Evolutionary conservation across 2,113 vertebrate genomes (phyloP).

Genomic region (Cephalopterus ornatus): DNA sequence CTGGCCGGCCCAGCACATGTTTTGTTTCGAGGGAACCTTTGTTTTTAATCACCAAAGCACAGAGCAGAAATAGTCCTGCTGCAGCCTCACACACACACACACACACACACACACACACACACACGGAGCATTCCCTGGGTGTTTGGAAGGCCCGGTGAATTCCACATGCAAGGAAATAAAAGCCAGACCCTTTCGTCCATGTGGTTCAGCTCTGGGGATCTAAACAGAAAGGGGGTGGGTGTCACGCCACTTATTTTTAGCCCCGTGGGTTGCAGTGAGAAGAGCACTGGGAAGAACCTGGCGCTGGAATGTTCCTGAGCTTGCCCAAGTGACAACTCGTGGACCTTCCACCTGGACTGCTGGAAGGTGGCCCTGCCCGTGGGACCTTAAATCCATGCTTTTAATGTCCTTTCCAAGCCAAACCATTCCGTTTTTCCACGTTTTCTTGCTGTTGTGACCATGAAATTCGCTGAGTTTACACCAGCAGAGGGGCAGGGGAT

Average conservation of each 20-base stretch:
- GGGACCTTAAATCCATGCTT: too few species aligned
- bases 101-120: neutral
- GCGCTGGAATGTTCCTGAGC: neutral
- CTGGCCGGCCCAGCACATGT: neutral
- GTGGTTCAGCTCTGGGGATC: neutral
- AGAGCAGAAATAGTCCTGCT: neutral
- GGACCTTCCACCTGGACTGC: neutral
- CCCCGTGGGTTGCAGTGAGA: neutral
- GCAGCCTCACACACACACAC: neutral
- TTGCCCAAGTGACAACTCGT: neutral
- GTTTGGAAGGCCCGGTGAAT: neutral
- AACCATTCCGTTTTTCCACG: neutral
- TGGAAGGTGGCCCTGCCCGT: neutral
- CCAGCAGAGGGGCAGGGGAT: neutral
- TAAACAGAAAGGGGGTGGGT: neutral
- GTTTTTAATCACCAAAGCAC: constrained; percentile 15
- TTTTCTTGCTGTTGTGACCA: neutral
- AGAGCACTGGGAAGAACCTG: neutral
- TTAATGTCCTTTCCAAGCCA: neutral
- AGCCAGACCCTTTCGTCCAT: neutral
- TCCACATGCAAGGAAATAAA: constrained; percentile 1
- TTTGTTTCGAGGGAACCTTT: constrained; percentile 6
- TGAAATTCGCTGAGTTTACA: neutral
- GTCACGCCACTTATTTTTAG: neutral
- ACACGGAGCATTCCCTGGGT: neutral